Base-by-base conservation (phyloP, 2,113 vertebrate species). In the Brachionichthys hirsutus region DNA sequence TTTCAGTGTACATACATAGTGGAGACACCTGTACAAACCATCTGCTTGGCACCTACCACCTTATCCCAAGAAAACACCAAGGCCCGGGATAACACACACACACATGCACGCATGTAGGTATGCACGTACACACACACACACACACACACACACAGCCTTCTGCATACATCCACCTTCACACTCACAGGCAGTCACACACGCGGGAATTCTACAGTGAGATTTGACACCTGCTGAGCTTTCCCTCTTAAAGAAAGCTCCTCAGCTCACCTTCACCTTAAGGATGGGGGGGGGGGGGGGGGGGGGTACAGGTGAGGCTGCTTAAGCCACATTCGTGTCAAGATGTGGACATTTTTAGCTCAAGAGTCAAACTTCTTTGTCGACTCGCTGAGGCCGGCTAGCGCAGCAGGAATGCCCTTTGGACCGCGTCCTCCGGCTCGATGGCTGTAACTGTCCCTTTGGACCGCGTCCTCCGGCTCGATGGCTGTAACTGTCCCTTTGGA, bases 21-120 rank as follows among this genome's bases (percentile, higher is more conserved):
- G 58, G 38, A 74, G 66, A 78, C 85, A 84, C 85, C 83, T 87
- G 81, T 83, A 83, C 84, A 85, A 87, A 87, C 82, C 81, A 78
- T 75, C 80, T 87, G 82, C 71, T 80, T 67, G 56, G 55, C 68
- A 63, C 65, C 56, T 59, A 18, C 67, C 68, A 60, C 59, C 59
- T 69, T 67, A 49, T 66, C 50, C 69, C 57, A 19, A 64, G 75
- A 75, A 80, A 59, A 76, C 51, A 72, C 24, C 24, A 51, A 54
- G 60, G 22, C 54, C 71, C 44, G 35, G 67, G 41, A 68, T 61
- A 76, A 73, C 62, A 36, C 35, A 54, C 24, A 30, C 8, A 8
- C 4, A 8, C 24, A 30, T 8, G 8, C 24, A 30, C 24, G 6
- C 24, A 30, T 6, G 3, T 6, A 58, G 55, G 62, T 16, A 55